phyloP scores from a whole-genome alignment of 2,888 invertebrate species.

The Bruchidius siliquastri region DNA sequence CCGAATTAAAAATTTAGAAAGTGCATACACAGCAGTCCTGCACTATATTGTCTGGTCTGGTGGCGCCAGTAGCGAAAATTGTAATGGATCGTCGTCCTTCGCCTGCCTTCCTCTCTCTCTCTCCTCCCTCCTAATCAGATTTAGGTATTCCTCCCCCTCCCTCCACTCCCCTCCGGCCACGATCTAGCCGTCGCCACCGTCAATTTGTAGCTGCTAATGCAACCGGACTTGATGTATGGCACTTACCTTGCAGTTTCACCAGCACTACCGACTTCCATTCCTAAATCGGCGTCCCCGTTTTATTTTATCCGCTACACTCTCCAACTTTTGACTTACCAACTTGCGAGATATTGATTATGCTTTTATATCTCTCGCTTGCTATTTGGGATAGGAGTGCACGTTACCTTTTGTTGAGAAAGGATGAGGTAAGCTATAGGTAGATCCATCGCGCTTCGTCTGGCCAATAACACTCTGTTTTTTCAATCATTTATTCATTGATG shows the following conservation, averaged over 20 bases:
- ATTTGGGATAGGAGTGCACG: neutral
- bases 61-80: neutral
- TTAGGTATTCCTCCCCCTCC: neutral
- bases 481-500: no score
- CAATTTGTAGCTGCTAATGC: neutral
- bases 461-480: no score
- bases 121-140: neutral
- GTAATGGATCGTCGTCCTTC: neutral
- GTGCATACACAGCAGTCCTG: neutral
- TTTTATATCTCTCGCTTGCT: neutral
- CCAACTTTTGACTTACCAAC: neutral
- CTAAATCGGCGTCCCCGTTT: neutral
- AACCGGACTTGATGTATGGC: conserved; percentile 2
- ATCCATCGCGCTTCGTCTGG: neutral
- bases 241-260: conserved; percentile 3
- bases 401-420: neutral
- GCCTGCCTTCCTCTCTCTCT: neutral
- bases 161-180: neutral
- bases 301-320: neutral
- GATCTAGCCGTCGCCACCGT: neutral
- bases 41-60: neutral
- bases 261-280: neutral
- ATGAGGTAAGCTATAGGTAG: neutral
- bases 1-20: no score
- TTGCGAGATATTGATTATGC: neutral